Conservation (phyloP, 2,888 invertebrate species). For the Scrobipalpa costella region DNA sequence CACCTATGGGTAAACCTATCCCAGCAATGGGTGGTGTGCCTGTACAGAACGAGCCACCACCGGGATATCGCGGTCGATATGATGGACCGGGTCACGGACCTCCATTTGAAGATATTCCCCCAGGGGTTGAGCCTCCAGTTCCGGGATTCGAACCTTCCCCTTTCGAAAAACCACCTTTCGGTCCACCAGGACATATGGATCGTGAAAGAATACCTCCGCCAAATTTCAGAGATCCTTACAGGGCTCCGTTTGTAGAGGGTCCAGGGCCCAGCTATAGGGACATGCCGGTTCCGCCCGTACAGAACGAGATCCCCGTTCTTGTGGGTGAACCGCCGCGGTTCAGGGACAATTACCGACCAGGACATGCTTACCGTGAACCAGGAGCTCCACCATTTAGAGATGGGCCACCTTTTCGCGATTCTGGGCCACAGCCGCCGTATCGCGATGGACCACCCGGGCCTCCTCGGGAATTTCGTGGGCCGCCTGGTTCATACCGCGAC, state of each 20-base stretch:
- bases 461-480: conserved; percentile 57
- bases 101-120: conserved; percentile 81
- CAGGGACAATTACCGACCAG: conserved; percentile 67
- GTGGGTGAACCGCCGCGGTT: conserved; percentile 63
- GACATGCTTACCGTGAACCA: conserved; percentile 63
- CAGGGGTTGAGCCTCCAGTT: conserved; percentile 83
- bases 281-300: conserved; percentile 52
- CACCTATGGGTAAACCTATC: conserved; percentile 64
- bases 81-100: conserved; percentile 51
- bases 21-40: conserved; percentile 57
- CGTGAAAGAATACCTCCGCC: conserved; percentile 65
- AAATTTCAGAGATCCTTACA: conserved; percentile 65
- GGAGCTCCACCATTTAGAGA: conserved; percentile 59
- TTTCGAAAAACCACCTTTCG: conserved; percentile 74
- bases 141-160: conserved; percentile 83
- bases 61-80: conserved; percentile 69
- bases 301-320: conserved; percentile 69
- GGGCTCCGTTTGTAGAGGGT: conserved; percentile 62
- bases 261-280: conserved; percentile 57
- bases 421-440: conserved; percentile 51
- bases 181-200: conserved; percentile 59
- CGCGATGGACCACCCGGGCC: conserved; percentile 44
- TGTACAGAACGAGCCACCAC: conserved; percentile 56
- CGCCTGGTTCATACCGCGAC: conserved; percentile 64
- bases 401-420: conserved; percentile 60